phyloP scores from a whole-genome alignment of 64 coral and sea anemone species.

The Actinia tenebrosa region DNA sequence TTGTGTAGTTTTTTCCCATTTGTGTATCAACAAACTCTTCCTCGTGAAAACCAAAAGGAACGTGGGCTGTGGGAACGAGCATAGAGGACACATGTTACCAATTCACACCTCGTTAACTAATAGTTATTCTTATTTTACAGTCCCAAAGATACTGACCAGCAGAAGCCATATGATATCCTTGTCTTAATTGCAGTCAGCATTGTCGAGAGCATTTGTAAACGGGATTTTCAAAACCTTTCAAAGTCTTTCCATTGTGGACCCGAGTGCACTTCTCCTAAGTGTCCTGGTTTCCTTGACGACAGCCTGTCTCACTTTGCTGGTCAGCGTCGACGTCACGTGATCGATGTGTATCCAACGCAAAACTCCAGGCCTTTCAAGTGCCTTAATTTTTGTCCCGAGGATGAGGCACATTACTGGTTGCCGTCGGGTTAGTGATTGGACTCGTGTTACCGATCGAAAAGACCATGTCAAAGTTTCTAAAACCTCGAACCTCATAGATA shows the following conservation, averaged over 20 bases:
- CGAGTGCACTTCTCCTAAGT: slow-evolving; percentile 21
- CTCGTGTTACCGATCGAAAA: not conserved
- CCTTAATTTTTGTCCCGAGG: not conserved
- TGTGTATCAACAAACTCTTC: too few relatives aligned
- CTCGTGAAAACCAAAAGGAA: too few relatives aligned
- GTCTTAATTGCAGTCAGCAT: slow-evolving; percentile 9
- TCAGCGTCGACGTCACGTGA: slow-evolving; percentile 16
- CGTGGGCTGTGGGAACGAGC: too few relatives aligned
- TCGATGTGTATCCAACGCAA: slow-evolving; percentile 20
- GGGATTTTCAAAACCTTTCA: slow-evolving; percentile 28
- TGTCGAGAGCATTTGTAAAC: slow-evolving; percentile 27
- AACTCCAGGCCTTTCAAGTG: not conserved
- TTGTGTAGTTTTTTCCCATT: too few relatives aligned
- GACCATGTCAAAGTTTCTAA: too few relatives aligned
- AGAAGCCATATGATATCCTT: slow-evolving; percentile 26
- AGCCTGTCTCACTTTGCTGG: not conserved
- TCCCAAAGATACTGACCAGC: not conserved
- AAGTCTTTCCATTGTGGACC: slow-evolving; percentile 44
- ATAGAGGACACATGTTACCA: too few relatives aligned
- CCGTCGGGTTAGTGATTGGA: not conserved
- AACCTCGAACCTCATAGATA: too few relatives aligned
- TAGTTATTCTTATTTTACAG: not conserved
- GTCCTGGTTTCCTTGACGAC: slow-evolving; percentile 28
- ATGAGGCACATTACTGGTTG: not conserved
- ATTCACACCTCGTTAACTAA: not conserved